phyloP scores from a whole-genome alignment of 2,888 invertebrate genomes.

The Nephrotoma guestfalica region DNA sequence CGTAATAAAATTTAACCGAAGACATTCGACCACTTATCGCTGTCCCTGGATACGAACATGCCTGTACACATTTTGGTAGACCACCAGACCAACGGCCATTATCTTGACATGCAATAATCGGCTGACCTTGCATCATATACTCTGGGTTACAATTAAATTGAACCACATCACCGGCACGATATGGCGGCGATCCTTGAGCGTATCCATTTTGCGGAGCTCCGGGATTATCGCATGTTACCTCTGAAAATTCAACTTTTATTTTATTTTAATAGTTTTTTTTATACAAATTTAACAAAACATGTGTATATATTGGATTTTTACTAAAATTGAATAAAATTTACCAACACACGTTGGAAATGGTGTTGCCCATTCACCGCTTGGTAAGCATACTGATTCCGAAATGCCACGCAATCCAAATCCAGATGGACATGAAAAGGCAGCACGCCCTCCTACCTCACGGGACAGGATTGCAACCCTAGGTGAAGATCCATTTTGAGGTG shows the following conservation, averaged over 20 bases:
- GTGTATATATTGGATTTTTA: not conserved
- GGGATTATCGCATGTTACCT: slow-evolving; percentile 66
- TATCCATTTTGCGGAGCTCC: slow-evolving; percentile 63
- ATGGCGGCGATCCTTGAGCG: slow-evolving; percentile 61
- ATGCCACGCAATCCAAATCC: slow-evolving; percentile 65
- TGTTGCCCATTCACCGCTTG: slow-evolving; percentile 64
- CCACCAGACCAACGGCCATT: slow-evolving; percentile 75
- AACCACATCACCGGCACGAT: slow-evolving; percentile 70
- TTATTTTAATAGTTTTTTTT: slow-evolving; percentile 6
- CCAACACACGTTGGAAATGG: slow-evolving; percentile 64
- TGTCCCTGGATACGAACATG: slow-evolving; percentile 77
- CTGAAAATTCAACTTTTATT: slow-evolving; percentile 31
- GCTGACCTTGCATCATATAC: slow-evolving; percentile 78
- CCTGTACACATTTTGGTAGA: slow-evolving; percentile 73
- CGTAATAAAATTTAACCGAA: slow-evolving; percentile 76
- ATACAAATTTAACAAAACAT: not conserved
- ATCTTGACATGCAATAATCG: slow-evolving; percentile 80
- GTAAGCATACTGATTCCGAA: slow-evolving; percentile 58
- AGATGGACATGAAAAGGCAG: slow-evolving; percentile 63
- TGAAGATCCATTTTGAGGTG: slow-evolving; percentile 39
- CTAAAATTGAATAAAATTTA: slow-evolving; percentile 22
- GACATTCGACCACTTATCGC: slow-evolving; percentile 77
- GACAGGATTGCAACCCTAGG: slow-evolving; percentile 60
- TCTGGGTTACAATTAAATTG: slow-evolving; percentile 80
- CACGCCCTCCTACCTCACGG: slow-evolving; percentile 65